phyloP scores from a whole-genome alignment of 2,888 invertebrate species.

The Apoda limacodes region DNA sequence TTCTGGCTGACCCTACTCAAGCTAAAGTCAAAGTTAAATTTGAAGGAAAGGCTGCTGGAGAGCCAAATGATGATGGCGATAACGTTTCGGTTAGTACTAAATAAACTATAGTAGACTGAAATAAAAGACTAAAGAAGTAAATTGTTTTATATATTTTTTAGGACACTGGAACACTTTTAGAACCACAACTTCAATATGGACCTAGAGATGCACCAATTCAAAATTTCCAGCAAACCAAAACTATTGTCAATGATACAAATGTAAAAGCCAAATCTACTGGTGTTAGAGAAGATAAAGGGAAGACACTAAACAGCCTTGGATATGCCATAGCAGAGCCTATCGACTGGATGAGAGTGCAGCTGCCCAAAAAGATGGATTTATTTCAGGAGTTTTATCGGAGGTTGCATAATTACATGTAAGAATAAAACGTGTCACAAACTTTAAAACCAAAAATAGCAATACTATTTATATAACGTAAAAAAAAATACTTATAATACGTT shows the following conservation, averaged over 20 bases:
- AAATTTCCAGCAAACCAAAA: slow-evolving; percentile 11
- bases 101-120: not conserved
- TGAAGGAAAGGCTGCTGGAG: slow-evolving; percentile 43
- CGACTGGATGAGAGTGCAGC: slow-evolving; percentile 72
- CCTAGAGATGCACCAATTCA: slow-evolving; percentile 23
- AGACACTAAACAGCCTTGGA: slow-evolving; percentile 67
- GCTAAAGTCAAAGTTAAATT: slow-evolving; percentile 73
- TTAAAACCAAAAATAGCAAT: no score
- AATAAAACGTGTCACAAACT: no score
- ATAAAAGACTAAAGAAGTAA: not conserved
- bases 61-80: slow-evolving; percentile 31
- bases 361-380: slow-evolving; percentile 76
- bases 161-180: slow-evolving; percentile 29
- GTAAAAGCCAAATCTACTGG: slow-evolving; percentile 24
- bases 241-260: slow-evolving; percentile 13
- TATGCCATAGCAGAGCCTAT: slow-evolving; percentile 68
- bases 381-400: slow-evolving; percentile 74
- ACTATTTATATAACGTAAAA: no score
- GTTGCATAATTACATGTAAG: slow-evolving; percentile 76
- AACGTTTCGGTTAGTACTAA: slow-evolving; percentile 28
- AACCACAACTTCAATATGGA: slow-evolving; percentile 32
- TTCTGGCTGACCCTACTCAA: slow-evolving; percentile 74
- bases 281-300: slow-evolving; percentile 39
- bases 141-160: slow-evolving; percentile 11
- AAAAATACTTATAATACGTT: no score